Conservation (phyloP, 1,140 invertebrate genomes). For the Formica exsecta region DNA sequence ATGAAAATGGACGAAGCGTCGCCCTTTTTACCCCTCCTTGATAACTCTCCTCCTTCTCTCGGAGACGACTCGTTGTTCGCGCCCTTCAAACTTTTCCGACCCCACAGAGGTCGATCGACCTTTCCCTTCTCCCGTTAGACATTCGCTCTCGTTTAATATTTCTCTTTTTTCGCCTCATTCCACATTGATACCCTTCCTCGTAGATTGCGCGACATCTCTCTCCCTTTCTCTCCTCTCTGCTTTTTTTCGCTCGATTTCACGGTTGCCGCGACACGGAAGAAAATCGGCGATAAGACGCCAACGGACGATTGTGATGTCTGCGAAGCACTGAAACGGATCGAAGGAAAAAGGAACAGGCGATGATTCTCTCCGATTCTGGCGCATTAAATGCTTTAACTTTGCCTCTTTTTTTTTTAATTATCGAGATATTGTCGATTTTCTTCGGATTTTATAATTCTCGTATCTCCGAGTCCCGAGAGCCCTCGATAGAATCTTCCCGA, state of each 20-base stretch:
- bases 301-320: slow-evolving; percentile 59
- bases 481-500: neutral
- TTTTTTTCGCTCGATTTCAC: slow-evolving; percentile 68
- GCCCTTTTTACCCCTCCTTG: slow-evolving; percentile 4
- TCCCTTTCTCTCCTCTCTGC: neutral
- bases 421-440: neutral
- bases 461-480: neutral
- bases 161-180: slow-evolving; percentile 64
- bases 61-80: slow-evolving; percentile 43
- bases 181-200: slow-evolving; percentile 58
- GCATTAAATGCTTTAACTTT: slow-evolving; percentile 21
- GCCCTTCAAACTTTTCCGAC: slow-evolving; percentile 54
- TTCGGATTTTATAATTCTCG: neutral
- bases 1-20: slow-evolving; percentile 30
- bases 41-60: slow-evolving; percentile 25
- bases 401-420: neutral
- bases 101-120: slow-evolving; percentile 30
- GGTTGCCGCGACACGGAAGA: slow-evolving; percentile 62
- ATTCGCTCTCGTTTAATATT: slow-evolving; percentile 66
- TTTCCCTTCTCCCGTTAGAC: slow-evolving; percentile 48
- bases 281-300: slow-evolving; percentile 65
- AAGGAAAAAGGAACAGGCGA: slow-evolving; percentile 38
- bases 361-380: slow-evolving; percentile 24
- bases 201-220: slow-evolving; percentile 60
- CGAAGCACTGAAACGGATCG: slow-evolving; percentile 31